phyloP scores from a whole-genome alignment of 1,140 invertebrate genomes.

The Steinernema khuongi region DNA sequence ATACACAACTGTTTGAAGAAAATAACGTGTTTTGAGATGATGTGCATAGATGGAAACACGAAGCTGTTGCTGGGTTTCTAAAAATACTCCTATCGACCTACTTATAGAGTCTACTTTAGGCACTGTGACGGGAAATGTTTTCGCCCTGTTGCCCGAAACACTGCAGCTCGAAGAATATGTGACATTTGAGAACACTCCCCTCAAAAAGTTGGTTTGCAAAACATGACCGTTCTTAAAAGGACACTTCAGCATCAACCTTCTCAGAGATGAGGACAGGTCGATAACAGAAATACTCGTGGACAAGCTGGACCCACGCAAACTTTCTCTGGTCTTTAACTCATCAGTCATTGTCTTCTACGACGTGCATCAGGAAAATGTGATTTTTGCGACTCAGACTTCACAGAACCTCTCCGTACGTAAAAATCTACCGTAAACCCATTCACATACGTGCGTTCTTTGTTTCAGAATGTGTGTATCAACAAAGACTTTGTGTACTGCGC shows the following conservation, averaged over 20 bases:
- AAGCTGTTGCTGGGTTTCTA: background rate
- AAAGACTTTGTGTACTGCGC: background rate
- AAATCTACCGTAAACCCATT: background rate
- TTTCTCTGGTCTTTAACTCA: background rate
- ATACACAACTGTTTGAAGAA: background rate
- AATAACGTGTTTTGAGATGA: conserved; percentile 7
- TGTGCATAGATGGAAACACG: background rate
- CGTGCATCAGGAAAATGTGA: background rate
- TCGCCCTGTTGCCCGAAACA: background rate
- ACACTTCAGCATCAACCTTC: background rate
- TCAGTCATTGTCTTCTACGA: background rate
- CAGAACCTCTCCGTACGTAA: background rate
- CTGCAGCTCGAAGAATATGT: background rate
- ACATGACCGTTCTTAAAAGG: background rate
- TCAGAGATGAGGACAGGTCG: background rate
- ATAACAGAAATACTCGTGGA: background rate
- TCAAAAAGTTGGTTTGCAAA: background rate
- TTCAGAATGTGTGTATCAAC: background rate
- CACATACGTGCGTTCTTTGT: background rate
- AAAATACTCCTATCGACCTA: background rate
- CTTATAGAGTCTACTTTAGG: background rate
- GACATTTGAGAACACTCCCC: background rate
- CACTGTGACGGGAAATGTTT: background rate
- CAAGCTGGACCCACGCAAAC: background rate
- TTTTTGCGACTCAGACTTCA: background rate